A percentile compares a stretch with the other conserved stretches of the same genome.
phyloP scores from a whole-genome alignment of 2,888 invertebrate species.

The Atherix ibis region DNA sequence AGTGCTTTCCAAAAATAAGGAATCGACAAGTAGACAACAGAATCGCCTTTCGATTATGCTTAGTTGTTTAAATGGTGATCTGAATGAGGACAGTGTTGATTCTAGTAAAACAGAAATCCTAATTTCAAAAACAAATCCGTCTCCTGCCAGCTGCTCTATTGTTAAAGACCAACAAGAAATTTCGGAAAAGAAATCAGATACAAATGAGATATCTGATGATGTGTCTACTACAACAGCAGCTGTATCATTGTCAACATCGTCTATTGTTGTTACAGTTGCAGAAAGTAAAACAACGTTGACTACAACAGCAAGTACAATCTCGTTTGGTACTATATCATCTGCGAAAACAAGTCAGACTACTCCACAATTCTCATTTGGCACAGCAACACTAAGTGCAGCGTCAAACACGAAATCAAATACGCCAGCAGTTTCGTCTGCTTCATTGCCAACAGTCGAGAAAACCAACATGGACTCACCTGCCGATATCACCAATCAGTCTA shows the following conservation, averaged over 20 bases:
- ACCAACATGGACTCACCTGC: too few species aligned
- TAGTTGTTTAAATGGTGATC: conserved; percentile 26
- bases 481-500: too few species aligned
- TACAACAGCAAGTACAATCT: background rate
- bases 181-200: too few species aligned
- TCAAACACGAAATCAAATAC: too few species aligned
- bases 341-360: background rate
- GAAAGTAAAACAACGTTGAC: background rate
- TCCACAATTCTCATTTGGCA: conserved; percentile 5
- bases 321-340: background rate
- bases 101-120: too few species aligned
- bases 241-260: too few species aligned
- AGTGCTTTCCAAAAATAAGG: conserved; percentile 12
- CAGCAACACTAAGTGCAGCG: too few species aligned
- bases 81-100: conserved; percentile 20
- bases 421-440: too few species aligned
- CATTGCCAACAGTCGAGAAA: too few species aligned
- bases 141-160: too few species aligned
- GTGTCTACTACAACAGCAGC: background rate
- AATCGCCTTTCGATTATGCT: conserved; percentile 29
- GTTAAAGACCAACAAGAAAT: too few species aligned
- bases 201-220: background rate
- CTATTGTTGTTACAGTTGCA: background rate
- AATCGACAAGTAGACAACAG: conserved; percentile 23
- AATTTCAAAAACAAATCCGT: too few species aligned